Evolutionary conservation across 2,888 invertebrate genomes (phyloP).

Genomic region (Aricia artaxerxes): DNA sequence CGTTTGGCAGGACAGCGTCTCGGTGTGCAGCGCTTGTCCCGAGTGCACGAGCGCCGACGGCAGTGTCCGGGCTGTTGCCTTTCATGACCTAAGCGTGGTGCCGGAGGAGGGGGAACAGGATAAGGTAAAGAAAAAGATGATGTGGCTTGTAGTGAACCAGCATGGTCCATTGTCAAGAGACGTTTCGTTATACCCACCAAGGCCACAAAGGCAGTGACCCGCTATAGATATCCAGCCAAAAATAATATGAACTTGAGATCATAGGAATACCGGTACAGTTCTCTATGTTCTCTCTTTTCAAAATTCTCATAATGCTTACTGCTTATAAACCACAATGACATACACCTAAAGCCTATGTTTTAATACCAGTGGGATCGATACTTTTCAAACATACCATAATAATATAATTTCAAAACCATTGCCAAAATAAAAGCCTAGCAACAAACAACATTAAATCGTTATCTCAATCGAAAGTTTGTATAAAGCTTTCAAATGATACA

Average conservation of each 20-base stretch:
- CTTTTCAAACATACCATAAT: neutral
- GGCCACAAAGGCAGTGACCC: neutral
- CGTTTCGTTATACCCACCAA: neutral
- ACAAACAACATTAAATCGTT: conserved; percentile 34
- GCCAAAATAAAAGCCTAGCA: neutral
- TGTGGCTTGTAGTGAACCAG: too few relatives aligned
- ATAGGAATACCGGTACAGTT: neutral
- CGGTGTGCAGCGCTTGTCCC: conserved; percentile 79
- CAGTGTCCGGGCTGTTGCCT: conserved; percentile 73
- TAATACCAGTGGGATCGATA: neutral
- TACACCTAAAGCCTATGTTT: too few relatives aligned
- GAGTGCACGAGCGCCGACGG: conserved; percentile 70
- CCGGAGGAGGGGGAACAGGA: conserved; percentile 84
- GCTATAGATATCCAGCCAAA: neutral
- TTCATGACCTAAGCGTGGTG: conserved; percentile 88
- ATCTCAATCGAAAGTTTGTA: conserved; percentile 22
- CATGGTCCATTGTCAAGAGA: too few relatives aligned
- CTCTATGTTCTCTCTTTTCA: neutral
- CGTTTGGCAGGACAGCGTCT: conserved; percentile 78
- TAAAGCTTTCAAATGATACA: conserved; percentile 33
- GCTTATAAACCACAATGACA: neutral
- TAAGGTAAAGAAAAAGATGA: conserved; percentile 48
- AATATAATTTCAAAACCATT: neutral
- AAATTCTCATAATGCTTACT: neutral
- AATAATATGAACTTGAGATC: neutral